Base-by-base conservation (phyloP, 2,113 vertebrate genomes). In the Callipepla californica region DNA sequence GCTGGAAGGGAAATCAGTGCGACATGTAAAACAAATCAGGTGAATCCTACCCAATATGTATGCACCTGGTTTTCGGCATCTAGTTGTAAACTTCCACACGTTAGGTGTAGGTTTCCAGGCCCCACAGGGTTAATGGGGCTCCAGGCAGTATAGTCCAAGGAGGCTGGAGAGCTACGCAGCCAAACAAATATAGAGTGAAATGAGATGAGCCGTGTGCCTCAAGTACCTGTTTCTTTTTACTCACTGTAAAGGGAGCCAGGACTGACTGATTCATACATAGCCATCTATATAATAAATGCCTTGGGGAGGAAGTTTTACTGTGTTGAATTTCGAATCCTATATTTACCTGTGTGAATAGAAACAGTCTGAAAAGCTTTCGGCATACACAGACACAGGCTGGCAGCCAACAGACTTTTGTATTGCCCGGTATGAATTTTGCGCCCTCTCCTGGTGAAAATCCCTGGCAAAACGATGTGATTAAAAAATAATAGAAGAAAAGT, bases 401-500 rank as follows among this genome's bases (percentile, higher is more conserved):
- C 16, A 89, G 74, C 10, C 11, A 55, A 51, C 0, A 0, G 13
- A 32, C 40, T 87, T 44, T 70, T 65, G 38, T 40, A 51, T n/a
- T 19, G 11, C 21, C 30, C 21, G 20, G 63, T 77, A 50, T 85
- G 79, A 95, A 93, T 91, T 92, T 87, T 97, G 93, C 58, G 87
- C 97, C 97, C 95, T 90, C 96, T 97, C 75, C 96, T 96, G 97
- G 96, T 93, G 93, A 94, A 91, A 85, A 47, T 28, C 10, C 48
- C 88, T 70, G 94, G 47, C 59, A 90, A 73, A 48, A 32, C 11
- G 38, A 76, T 42, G 25, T 55, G 59, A 42, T 53, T 47, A 82
- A 34, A 45, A 61, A 13, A 9, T 13, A 23, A 9, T n/a, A 17
- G n/a, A 18, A 36, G 19, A 38, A 45, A 61, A 12, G 6, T 12